Conservation (phyloP, 2,888 invertebrate genomes). For the Chloromyia formosa region DNA sequence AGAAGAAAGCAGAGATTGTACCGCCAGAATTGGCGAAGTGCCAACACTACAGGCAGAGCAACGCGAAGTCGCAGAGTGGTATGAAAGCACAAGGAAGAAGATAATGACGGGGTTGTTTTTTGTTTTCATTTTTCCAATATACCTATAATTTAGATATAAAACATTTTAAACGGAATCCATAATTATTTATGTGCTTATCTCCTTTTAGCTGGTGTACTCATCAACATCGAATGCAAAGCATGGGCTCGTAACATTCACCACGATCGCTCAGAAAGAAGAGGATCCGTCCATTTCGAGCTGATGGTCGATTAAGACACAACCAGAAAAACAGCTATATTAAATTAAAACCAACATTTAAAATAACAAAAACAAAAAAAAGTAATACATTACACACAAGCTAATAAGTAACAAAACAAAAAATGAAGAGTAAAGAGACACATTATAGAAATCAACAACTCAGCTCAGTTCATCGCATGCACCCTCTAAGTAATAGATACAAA, state of each 20-base stretch:
- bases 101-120: too few relatives aligned
- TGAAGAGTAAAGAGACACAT: constrained; percentile 47
- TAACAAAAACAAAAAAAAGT: constrained; percentile 49
- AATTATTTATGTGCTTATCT: too few relatives aligned
- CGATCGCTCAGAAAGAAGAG: constrained; percentile 87
- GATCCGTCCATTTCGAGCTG: constrained; percentile 94
- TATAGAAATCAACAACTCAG: constrained; percentile 50
- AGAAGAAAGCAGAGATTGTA: too few relatives aligned
- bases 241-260: constrained; percentile 91
- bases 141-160: too few relatives aligned
- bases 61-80: too few relatives aligned
- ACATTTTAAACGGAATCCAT: too few relatives aligned
- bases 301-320: constrained; percentile 80
- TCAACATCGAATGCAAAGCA: constrained; percentile 93
- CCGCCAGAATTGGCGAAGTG: too few relatives aligned
- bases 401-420: constrained; percentile 41
- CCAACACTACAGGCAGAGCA: too few relatives aligned
- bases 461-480: constrained; percentile 52
- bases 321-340: constrained; percentile 40
- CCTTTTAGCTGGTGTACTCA: constrained; percentile 80
- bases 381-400: constrained; percentile 42
- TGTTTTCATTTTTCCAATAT: too few relatives aligned
- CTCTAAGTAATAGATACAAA: constrained; percentile 46
- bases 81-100: too few relatives aligned
- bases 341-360: constrained; percentile 41